These are phyloP conservation scores for Syritta pipiens DNA, from an alignment of 2,888 invertebrate species.

Conservation along the genomic window DNA sequence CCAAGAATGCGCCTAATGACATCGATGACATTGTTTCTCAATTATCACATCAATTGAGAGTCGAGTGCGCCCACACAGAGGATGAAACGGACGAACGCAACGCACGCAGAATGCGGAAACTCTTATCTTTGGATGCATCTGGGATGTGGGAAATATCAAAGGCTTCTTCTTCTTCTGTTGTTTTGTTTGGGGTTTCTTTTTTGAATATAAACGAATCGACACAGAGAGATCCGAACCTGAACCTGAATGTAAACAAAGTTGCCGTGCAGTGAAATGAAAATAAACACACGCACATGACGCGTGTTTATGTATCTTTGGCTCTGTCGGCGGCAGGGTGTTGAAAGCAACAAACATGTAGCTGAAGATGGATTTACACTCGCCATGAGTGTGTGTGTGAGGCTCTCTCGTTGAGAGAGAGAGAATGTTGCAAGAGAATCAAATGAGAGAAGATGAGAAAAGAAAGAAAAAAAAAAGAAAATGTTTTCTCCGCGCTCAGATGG, in stretches of 20 bases:
- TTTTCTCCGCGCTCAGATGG: not conserved
- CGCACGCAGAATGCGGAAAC: conserved; percentile 44
- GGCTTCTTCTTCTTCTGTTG: too few species aligned
- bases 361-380: not conserved
- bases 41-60: conserved; percentile 49
- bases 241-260: conserved; percentile 56
- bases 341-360: conserved; percentile 38
- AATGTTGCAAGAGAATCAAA: conserved; percentile 29
- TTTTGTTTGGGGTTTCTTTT: conserved; percentile 28
- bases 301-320: conserved; percentile 44
- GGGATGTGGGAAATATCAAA: conserved; percentile 9
- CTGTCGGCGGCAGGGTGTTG: conserved; percentile 26
- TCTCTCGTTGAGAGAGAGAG: not conserved
- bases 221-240: conserved; percentile 14
- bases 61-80: conserved; percentile 47
- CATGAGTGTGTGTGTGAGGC: not conserved
- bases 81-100: not conserved
- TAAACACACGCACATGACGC: conserved; percentile 28
- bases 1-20: conserved; percentile 49
- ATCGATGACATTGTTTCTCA: conserved; percentile 61
- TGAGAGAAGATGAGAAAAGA: not conserved
- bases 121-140: conserved; percentile 11
- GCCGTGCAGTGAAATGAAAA: conserved; percentile 50
- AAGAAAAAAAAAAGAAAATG: not conserved
- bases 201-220: conserved; percentile 19